Percentiles rank a stretch among this genome's conserved stretches.
These are phyloP conservation scores for Phthorimaea operculella DNA, from an alignment of 1,140 invertebrate species.

Conservation along the genomic window DNA sequence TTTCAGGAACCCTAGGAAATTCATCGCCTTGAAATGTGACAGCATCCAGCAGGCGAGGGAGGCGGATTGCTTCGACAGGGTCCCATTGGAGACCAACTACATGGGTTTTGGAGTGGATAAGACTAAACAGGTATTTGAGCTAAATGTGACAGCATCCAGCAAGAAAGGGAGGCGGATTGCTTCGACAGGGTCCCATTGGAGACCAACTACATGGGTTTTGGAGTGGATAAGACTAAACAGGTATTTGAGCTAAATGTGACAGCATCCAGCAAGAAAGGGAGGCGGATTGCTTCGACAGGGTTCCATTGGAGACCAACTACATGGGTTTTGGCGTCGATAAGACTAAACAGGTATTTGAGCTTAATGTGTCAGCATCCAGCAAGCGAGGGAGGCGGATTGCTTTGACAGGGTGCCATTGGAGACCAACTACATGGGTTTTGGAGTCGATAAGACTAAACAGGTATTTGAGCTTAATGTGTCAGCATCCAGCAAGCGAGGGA, in stretches of 20 bases:
- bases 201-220: constrained; percentile 39
- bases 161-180: constrained; percentile 45
- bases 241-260: constrained; percentile 36
- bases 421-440: too few species aligned
- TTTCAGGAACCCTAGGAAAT: constrained; percentile 33
- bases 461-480: too few species aligned
- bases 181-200: constrained; percentile 31
- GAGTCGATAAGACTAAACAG: too few species aligned
- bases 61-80: constrained; percentile 31
- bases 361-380: too few species aligned
- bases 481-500: constrained; percentile 37
- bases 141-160: constrained; percentile 47
- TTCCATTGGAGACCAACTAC: constrained; percentile 32
- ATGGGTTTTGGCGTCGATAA: constrained; percentile 40
- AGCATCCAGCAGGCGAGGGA: constrained; percentile 51
- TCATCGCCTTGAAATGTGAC: constrained; percentile 46
- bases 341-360: constrained; percentile 18
- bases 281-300: constrained; percentile 31
- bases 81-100: constrained; percentile 31
- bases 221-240: constrained; percentile 30
- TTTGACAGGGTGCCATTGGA: too few species aligned
- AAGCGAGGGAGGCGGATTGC: too few species aligned
- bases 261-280: constrained; percentile 51
- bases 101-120: constrained; percentile 40
- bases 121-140: constrained; percentile 24